These are phyloP conservation scores for Antheraea yamamai DNA, from an alignment of 2,888 invertebrate genomes.

Conservation along the genomic window DNA sequence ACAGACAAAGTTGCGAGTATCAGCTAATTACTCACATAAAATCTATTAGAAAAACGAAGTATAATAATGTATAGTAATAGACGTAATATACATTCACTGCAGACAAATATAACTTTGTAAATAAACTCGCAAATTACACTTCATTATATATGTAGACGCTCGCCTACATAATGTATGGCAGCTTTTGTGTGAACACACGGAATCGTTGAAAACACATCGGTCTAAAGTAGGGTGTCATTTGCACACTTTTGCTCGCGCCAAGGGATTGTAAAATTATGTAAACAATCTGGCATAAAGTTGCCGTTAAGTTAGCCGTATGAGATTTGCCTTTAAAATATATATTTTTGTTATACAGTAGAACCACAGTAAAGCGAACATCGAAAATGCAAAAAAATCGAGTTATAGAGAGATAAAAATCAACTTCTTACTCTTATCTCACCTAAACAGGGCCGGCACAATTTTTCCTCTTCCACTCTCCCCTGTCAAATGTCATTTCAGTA, in stretches of 20 bases:
- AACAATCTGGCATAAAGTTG: neutral
- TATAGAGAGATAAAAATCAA: too few relatives aligned
- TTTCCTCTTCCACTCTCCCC: too few relatives aligned
- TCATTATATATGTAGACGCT: constrained; percentile 21
- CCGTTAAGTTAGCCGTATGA: neutral
- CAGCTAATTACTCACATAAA: too few relatives aligned
- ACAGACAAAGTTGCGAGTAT: too few relatives aligned
- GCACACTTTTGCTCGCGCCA: constrained; percentile 8
- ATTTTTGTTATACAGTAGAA: too few relatives aligned
- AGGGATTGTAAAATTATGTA: constrained; percentile 3
- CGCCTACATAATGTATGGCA: constrained; percentile 15
- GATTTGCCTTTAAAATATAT: neutral
- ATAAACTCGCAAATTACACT: constrained; percentile 19
- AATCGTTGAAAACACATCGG: constrained; percentile 14
- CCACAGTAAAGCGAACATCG: too few relatives aligned
- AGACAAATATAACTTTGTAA: neutral
- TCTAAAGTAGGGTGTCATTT: constrained; percentile 15
- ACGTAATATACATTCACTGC: neutral
- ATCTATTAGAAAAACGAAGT: neutral
- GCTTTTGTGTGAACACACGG: constrained; percentile 19
- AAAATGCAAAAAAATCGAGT: too few relatives aligned
- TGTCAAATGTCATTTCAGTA: too few relatives aligned
- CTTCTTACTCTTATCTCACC: too few relatives aligned
- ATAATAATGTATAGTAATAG: too few relatives aligned
- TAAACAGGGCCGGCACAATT: too few relatives aligned